These are phyloP conservation scores for Aspiorhynchus laticeps DNA, from an alignment of 2,113 vertebrate species.

Conservation along the genomic window DNA sequence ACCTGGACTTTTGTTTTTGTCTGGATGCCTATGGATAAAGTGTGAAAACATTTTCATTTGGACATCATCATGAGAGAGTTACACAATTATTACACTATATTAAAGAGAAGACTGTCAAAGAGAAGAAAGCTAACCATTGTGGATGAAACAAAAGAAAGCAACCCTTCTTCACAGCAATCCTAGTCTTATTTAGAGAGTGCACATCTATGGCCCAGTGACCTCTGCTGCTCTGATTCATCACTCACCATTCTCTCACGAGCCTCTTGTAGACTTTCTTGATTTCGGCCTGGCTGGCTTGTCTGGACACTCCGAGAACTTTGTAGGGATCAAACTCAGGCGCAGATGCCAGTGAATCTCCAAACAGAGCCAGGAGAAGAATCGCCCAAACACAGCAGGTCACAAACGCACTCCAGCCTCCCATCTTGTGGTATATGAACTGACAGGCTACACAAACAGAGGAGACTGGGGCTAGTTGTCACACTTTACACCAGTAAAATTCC, in stretches of 20 bases:
- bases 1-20: slow-evolving; percentile 93
- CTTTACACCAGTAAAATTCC: background rate
- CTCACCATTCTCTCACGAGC: slow-evolving; percentile 91
- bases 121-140: background rate
- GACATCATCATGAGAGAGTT: background rate
- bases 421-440: slow-evolving; percentile 13
- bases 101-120: background rate
- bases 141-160: background rate
- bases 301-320: slow-evolving; percentile 84
- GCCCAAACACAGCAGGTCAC: slow-evolving; percentile 43
- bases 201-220: background rate
- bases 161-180: background rate
- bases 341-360: slow-evolving; percentile 65
- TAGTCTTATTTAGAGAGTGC: background rate
- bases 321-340: slow-evolving; percentile 87
- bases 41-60: background rate
- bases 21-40: slow-evolving; percentile 85
- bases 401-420: slow-evolving; percentile 8
- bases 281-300: slow-evolving; percentile 85
- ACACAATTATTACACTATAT: background rate
- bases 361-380: slow-evolving; percentile 74
- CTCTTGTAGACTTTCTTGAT: slow-evolving; percentile 95
- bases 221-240: background rate
- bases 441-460: background rate
- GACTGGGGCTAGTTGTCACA: background rate